Percentiles rank a stretch among this genome's conserved stretches.
Conservation (phyloP, 2,797 vertebrate species). For the Rousettus madagascariensis region DNA sequence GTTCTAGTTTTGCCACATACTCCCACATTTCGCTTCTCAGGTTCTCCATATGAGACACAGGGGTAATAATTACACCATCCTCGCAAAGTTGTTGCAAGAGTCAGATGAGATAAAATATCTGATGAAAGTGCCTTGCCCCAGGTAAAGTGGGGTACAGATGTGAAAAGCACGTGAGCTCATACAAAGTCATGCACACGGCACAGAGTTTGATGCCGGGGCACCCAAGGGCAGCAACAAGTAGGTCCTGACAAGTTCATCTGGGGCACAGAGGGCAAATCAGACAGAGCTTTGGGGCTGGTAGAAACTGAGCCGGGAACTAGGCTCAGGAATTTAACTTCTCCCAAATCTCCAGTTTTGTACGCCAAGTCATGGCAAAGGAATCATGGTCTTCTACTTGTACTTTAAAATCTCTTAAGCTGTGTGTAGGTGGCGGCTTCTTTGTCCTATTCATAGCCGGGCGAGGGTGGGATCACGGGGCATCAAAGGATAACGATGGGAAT, state of each 20-base stretch:
- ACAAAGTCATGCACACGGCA: fast-evolving
- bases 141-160: not conserved
- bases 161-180: not conserved
- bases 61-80: not conserved
- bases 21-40: not conserved
- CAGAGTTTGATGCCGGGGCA: not conserved
- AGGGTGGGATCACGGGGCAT: constrained; percentile 4
- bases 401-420: constrained; percentile 3
- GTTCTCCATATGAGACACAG: not conserved
- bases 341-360: not conserved
- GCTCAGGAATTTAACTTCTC: not conserved
- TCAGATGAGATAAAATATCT: not conserved
- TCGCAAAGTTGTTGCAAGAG: not conserved
- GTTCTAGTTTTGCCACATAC: not conserved
- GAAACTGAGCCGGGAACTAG: not conserved
- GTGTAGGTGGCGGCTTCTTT: not conserved
- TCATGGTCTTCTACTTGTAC: not conserved
- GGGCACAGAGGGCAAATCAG: not conserved
- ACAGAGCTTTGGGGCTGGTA: not conserved
- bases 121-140: not conserved
- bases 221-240: not conserved
- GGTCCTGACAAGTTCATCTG: not conserved
- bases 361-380: constrained; percentile 32
- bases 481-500: constrained; percentile 22
- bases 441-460: not conserved